Evolutionary conservation across 2,888 invertebrate genomes (phyloP), one percentile per base, ranked within the genome.

Genomic region (Parnassius smintheus): DNA sequence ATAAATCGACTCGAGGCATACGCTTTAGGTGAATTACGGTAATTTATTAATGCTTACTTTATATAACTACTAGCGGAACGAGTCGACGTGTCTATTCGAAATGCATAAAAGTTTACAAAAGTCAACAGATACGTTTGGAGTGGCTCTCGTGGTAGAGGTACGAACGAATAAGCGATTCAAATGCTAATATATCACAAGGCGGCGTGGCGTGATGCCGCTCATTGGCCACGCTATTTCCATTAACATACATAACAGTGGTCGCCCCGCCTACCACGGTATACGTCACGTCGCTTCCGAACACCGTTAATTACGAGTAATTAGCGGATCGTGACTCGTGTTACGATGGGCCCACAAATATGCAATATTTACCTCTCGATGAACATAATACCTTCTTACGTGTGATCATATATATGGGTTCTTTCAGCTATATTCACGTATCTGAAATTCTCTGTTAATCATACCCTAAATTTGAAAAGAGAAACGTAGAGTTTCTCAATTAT

Each of bases 161-260:
- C 66, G 77, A 82, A 83, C 86, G 87, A 87, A 88, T 87, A 86
- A 88, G 80, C 88, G 86, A 84, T 90, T 88, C 86, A 86, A 91
- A 91, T 89, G 88, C 85, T 90, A 91, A 91, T 91, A 91, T 91
- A 90, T 91, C 90, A 91, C 91, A 76, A 82, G 85, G 85, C 87
- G 85, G 88, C 71, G 80, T 76, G 78, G 75, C 81, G 80, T 85
- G 85, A 85, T 82, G 86, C 67, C 80, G 78, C 84, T 85, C 83
- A 91, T 91, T 91, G 91, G 91, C 81, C 76, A 81, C 76, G 82
- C 75, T 84, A 80, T 86, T 86, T 84, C 83, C 85, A 91, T 91
- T 89, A 89, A 85, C 89, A 90, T 90, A 86, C 78, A 82, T 82
- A 85, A 80, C 78, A 76, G 77, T 74, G 76, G 69, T 75, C 68